Conservation (phyloP, 1,140 invertebrate species). For the Holotrichia oblita region DNA sequence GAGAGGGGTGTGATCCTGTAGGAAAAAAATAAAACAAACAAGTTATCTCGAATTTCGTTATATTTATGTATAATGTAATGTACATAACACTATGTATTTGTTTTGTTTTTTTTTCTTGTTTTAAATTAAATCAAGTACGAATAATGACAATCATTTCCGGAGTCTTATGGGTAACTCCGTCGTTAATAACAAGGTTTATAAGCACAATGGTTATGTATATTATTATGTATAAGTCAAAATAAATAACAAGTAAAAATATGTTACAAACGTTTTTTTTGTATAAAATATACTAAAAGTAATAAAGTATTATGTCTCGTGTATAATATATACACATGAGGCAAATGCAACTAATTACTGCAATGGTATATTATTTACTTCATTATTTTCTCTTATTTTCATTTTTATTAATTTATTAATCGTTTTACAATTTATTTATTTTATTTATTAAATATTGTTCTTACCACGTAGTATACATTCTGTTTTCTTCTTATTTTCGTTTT, state of each 20-base stretch:
- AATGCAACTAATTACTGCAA: constrained; percentile 54
- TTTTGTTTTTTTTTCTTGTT: constrained; percentile 17
- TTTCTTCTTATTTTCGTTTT: neutral
- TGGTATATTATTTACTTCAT: constrained; percentile 22
- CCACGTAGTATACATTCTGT: constrained; percentile 21
- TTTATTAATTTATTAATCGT: constrained; percentile 1
- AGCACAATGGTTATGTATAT: constrained; percentile 50
- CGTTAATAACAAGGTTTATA: constrained; percentile 57
- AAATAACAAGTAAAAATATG: constrained; percentile 60
- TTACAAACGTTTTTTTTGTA: constrained; percentile 56
- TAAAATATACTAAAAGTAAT: constrained; percentile 60
- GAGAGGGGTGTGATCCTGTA: too few species aligned
- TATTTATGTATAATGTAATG: constrained; percentile 60
- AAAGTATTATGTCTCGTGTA: constrained; percentile 56
- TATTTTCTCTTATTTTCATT: neutral
- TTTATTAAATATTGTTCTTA: constrained; percentile 41
- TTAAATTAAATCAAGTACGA: constrained; percentile 58
- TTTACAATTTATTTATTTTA: constrained; percentile 35
- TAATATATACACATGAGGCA: constrained; percentile 59
- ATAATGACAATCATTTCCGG: constrained; percentile 61
- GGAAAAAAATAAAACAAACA: constrained; percentile 42
- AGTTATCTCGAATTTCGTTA: constrained; percentile 53
- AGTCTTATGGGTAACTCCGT: constrained; percentile 53
- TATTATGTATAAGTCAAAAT: constrained; percentile 55
- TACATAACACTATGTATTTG: constrained; percentile 58